A percentile compares a stretch with the other conserved stretches of the same genome.
Conservation (phyloP, 2,113 vertebrate genomes). For the Dicrurus megarhynchus region DNA sequence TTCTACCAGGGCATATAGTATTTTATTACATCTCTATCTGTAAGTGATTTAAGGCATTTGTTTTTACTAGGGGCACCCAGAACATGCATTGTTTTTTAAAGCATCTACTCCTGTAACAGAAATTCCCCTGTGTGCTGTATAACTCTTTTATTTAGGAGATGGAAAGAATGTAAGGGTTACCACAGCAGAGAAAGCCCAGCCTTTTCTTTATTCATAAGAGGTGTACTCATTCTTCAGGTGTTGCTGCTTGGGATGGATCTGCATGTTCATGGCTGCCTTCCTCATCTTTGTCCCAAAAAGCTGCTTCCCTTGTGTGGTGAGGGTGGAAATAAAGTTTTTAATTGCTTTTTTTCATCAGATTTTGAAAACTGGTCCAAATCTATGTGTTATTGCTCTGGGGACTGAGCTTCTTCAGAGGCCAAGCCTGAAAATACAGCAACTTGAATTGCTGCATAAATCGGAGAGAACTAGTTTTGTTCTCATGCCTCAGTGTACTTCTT, state of each 20-base stretch:
- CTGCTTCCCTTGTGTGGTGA: not conserved
- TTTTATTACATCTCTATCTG: not conserved
- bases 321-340: not conserved
- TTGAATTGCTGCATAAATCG: not conserved
- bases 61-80: not conserved
- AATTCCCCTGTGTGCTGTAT: not conserved
- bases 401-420: not conserved
- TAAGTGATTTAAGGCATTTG: not conserved
- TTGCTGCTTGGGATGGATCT: not conserved
- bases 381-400: not conserved
- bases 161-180: not conserved
- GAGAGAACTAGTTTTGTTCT: not conserved
- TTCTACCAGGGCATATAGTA: not conserved
- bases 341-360: not conserved
- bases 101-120: not conserved
- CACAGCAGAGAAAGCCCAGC: not conserved
- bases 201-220: not conserved
- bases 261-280: rapidly evolving
- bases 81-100: not conserved
- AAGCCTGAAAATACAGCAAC: not conserved
- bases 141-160: not conserved
- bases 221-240: rapidly evolving
- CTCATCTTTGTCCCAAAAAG: not conserved
- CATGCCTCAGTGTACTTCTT: not conserved
- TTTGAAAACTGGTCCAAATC: not conserved